A percentile compares a stretch with the other conserved stretches of the same genome.
Evolutionary conservation across 2,113 vertebrate species (phyloP).

Genomic region (Centropus unirufus): DNA sequence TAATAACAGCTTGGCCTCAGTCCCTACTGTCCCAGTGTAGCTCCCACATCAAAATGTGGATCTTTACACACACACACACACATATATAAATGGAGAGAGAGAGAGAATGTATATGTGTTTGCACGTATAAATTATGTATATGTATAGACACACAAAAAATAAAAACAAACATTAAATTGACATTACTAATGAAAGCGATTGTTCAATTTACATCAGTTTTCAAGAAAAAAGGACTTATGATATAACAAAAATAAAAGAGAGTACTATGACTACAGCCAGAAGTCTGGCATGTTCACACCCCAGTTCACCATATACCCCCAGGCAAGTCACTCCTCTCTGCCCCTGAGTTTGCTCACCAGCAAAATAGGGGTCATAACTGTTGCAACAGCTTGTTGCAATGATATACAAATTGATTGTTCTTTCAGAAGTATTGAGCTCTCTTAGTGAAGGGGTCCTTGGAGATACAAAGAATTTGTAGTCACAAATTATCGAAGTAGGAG

Average conservation of each 20-base stretch:
- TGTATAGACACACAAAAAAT: too few species aligned
- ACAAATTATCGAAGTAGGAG: conserved; percentile 17
- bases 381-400: conserved; percentile 31
- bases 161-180: neutral
- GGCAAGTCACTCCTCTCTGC: neutral
- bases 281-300: neutral
- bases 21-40: neutral
- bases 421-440: conserved; percentile 11
- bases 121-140: neutral
- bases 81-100: neutral
- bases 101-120: neutral
- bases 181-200: neutral
- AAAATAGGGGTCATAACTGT: conserved; percentile 8
- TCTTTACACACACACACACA: neutral
- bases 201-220: neutral
- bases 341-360: neutral
- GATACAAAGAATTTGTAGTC: neutral
- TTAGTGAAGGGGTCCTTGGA: conserved; percentile 9
- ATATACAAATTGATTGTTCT: conserved; percentile 2
- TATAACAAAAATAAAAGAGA: neutral
- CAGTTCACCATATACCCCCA: neutral
- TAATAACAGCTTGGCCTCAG: neutral
- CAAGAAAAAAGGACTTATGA: neutral
- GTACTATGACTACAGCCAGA: neutral
- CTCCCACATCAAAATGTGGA: neutral